A percentile compares a stretch with the other conserved stretches of the same genome.
These are phyloP conservation scores for Tribolium freemani DNA, from an alignment of 2,888 invertebrate genomes.

Conservation along the genomic window DNA sequence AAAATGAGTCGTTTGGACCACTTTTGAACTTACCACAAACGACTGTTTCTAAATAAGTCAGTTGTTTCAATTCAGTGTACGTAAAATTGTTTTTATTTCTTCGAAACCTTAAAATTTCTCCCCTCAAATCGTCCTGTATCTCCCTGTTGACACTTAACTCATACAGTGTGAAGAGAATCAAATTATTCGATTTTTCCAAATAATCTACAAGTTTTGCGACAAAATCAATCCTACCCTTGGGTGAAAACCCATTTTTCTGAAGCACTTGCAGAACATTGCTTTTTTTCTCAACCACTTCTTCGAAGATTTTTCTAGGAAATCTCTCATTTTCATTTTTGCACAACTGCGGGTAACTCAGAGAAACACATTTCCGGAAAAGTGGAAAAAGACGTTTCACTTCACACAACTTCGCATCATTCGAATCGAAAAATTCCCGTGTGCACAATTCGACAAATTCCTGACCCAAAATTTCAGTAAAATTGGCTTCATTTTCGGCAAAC, in stretches of 20 bases:
- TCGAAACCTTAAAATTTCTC: slow-evolving; percentile 52
- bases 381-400: not conserved
- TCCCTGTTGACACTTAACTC: slow-evolving; percentile 51
- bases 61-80: slow-evolving; percentile 1
- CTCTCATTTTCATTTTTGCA: not conserved
- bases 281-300: not conserved
- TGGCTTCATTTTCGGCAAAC: not conserved
- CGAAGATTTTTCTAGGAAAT: not conserved
- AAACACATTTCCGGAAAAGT: not conserved
- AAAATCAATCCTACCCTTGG: not conserved
- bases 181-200: slow-evolving; percentile 47
- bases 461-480: not conserved
- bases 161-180: slow-evolving; percentile 48
- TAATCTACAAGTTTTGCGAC: not conserved
- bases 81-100: slow-evolving; percentile 36
- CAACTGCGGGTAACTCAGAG: not conserved
- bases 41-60: slow-evolving; percentile 35
- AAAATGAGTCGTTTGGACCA: no score
- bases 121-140: slow-evolving; percentile 52
- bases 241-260: not conserved
- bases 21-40: slow-evolving; percentile 31
- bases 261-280: not conserved
- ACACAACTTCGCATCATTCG: not conserved
- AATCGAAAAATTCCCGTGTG: not conserved
- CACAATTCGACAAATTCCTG: not conserved